Conservation (phyloP, 2,797 vertebrate species). For the Ciconia nigra region DNA sequence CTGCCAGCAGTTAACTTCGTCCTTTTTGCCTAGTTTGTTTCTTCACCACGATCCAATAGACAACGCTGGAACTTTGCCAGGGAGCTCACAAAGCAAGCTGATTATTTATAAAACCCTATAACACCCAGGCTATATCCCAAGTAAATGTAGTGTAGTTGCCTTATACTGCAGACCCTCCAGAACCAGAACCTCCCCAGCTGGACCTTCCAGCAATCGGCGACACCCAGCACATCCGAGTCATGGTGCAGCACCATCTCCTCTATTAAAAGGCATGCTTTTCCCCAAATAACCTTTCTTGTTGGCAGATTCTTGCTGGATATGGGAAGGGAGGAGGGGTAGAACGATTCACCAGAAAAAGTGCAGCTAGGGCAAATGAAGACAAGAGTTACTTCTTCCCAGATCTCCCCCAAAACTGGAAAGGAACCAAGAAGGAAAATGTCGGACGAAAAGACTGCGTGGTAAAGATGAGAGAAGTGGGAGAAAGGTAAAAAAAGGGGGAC, state of each 20-base stretch:
- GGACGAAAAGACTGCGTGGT: neutral
- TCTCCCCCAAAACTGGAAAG: neutral
- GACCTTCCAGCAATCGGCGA: conserved; percentile 1
- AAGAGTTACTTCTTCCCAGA: neutral
- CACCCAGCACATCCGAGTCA: neutral
- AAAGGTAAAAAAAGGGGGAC: neutral
- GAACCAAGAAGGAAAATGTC: neutral
- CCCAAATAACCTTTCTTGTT: neutral
- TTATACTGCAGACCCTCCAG: neutral
- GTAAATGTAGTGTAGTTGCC: neutral
- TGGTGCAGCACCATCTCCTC: neutral
- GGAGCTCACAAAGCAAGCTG: neutral
- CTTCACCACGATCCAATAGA: neutral
- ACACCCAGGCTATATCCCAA: neutral
- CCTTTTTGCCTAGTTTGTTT: neutral
- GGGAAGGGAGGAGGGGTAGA: neutral
- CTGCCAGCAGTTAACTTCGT: neutral
- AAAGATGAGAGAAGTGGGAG: neutral
- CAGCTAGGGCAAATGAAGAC: neutral
- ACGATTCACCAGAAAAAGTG: neutral
- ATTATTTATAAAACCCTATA: neutral
- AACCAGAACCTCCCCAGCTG: neutral
- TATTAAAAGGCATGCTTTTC: neutral
- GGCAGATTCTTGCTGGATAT: neutral
- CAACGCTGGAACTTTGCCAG: neutral